Evolutionary conservation across 2,888 invertebrate genomes (phyloP).

Genomic region (Drosophila eohydei): DNA sequence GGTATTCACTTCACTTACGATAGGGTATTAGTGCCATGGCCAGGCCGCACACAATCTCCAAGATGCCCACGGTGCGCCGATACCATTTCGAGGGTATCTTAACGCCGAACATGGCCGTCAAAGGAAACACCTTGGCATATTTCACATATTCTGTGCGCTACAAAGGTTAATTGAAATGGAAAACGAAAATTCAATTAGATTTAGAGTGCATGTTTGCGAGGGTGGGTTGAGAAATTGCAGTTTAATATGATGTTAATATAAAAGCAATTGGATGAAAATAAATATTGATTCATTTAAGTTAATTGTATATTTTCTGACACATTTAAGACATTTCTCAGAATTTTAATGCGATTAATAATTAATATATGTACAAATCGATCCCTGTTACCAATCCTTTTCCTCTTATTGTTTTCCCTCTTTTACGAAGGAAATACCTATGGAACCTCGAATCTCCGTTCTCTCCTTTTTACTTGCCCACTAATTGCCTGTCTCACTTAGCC

Average conservation of each 20-base stretch:
- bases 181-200: conserved; percentile 5
- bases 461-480: not conserved
- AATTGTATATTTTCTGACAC: too few species aligned
- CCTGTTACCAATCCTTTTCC: too few species aligned
- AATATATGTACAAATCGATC: too few species aligned
- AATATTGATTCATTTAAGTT: not conserved
- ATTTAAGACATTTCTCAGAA: too few species aligned
- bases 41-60: conserved; percentile 93
- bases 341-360: too few species aligned
- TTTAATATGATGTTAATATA: not conserved
- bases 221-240: not conserved
- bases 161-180: conserved; percentile 67
- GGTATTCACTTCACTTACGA: conserved; percentile 87
- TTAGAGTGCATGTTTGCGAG: not conserved
- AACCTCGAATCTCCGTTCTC: not conserved
- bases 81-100: conserved; percentile 97
- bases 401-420: too few species aligned
- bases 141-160: conserved; percentile 97
- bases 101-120: conserved; percentile 91
- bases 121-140: conserved; percentile 97
- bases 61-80: conserved; percentile 91
- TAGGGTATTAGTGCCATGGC: conserved; percentile 93
- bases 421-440: too few species aligned
- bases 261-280: not conserved
- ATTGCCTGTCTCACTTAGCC: conserved; percentile 1